These are phyloP conservation scores for Propithecus deckenii DNA, from an alignment of 2,797 vertebrate species.

Conservation along the genomic window DNA sequence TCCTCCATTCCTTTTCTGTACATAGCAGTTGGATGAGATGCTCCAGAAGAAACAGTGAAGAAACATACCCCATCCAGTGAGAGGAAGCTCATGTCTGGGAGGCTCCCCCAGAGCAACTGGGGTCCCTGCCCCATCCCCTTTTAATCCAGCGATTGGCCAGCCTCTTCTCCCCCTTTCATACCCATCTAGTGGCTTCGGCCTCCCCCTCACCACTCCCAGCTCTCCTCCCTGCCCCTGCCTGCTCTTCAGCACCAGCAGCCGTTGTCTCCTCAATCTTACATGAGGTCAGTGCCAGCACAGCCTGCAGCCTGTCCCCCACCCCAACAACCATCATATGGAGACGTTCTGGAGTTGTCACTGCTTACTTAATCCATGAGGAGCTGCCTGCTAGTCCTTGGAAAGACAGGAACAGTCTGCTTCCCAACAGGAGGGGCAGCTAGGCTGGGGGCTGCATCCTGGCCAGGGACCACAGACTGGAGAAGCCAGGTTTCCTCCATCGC, in stretches of 20 bases:
- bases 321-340: background rate
- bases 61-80: background rate
- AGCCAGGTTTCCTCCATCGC: background rate
- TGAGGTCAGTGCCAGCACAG: background rate
- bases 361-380: background rate
- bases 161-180: background rate
- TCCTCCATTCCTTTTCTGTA: background rate
- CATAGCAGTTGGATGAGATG: background rate
- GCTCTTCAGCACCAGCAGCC: rapidly evolving
- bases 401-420: background rate
- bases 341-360: background rate
- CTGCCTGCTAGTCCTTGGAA: background rate
- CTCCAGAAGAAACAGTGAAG: background rate
- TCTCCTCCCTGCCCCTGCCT: rapidly evolving
- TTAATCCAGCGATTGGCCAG: too few species aligned
- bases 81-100: background rate
- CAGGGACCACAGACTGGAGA: background rate
- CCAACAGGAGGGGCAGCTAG: background rate
- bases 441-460: background rate
- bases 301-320: background rate
- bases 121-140: background rate
- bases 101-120: background rate
- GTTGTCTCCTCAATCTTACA: too few species aligned
- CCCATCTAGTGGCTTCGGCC: too few species aligned
- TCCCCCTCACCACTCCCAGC: too few species aligned